These are phyloP conservation scores for Xenopus borealis DNA, from an alignment of 2,113 vertebrate species.

Conservation along the genomic window DNA sequence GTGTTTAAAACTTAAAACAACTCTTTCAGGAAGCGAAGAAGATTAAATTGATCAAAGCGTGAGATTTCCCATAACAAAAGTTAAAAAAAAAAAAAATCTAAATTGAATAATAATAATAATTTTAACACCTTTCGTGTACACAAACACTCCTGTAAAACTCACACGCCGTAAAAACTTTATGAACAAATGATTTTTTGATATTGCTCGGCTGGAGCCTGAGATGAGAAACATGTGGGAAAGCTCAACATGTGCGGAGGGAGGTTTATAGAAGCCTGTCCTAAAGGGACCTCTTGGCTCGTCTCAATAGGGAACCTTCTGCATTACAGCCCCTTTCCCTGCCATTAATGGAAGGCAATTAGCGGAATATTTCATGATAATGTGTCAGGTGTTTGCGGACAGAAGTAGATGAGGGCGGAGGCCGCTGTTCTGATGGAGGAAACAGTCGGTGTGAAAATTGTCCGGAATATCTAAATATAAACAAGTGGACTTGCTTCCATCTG, in stretches of 20 bases:
- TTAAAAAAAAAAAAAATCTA: slow-evolving; percentile 1
- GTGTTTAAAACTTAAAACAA: slow-evolving; percentile 13
- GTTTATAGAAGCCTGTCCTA: slow-evolving; percentile 51
- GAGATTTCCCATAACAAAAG: slow-evolving; percentile 58
- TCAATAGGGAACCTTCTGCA: not conserved
- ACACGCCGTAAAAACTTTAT: slow-evolving; percentile 61
- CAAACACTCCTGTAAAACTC: slow-evolving; percentile 65
- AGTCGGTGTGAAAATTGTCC: slow-evolving; percentile 66
- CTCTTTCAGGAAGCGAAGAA: slow-evolving; percentile 26
- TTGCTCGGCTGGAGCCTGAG: slow-evolving; percentile 30
- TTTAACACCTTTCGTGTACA: slow-evolving; percentile 63
- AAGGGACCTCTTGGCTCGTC: slow-evolving; percentile 61
- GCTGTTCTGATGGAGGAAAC: slow-evolving; percentile 67
- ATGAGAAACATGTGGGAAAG: slow-evolving; percentile 71
- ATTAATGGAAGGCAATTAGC: slow-evolving; percentile 73
- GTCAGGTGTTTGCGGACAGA: slow-evolving; percentile 76
- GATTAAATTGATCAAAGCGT: slow-evolving; percentile 36
- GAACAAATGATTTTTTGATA: slow-evolving; percentile 40
- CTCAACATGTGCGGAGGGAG: slow-evolving; percentile 50
- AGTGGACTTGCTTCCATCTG: slow-evolving; percentile 76
- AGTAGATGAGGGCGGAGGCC: slow-evolving; percentile 68
- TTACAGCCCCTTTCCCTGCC: slow-evolving; percentile 41
- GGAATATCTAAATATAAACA: slow-evolving; percentile 79
- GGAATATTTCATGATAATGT: slow-evolving; percentile 71
- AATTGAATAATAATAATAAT: slow-evolving; percentile 49